Evolutionary conservation across 2,113 vertebrate genomes (phyloP).

Genomic region (Lonchura striata): DNA sequence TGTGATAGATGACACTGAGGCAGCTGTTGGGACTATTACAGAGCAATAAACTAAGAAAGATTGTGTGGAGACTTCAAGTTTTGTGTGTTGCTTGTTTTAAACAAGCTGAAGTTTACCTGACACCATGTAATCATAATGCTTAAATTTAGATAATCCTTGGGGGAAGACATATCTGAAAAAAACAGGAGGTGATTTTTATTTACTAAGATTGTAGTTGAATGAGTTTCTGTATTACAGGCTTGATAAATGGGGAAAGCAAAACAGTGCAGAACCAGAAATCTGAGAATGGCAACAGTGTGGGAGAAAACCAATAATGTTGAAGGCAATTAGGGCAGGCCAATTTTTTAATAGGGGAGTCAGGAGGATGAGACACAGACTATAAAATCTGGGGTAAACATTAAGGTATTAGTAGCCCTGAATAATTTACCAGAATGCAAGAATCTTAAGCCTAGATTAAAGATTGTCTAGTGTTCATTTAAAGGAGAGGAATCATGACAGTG

Average conservation of each 20-base stretch:
- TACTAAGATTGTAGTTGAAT: neutral
- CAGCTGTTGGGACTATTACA: fast-evolving
- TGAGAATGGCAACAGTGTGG: neutral
- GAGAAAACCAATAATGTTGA: neutral
- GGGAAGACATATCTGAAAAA: neutral
- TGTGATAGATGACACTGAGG: neutral
- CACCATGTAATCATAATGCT: neutral
- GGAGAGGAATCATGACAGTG: neutral
- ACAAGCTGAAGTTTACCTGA: neutral
- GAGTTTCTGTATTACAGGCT: neutral
- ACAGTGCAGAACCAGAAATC: neutral
- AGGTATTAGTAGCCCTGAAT: neutral
- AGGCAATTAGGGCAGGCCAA: neutral
- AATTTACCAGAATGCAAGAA: neutral
- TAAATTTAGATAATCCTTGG: neutral
- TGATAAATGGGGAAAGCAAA: neutral
- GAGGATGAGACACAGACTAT: neutral
- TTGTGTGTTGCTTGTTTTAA: neutral
- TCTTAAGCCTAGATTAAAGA: neutral
- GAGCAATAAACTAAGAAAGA: neutral
- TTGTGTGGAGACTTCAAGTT: neutral
- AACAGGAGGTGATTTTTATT: neutral
- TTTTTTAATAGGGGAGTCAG: neutral
- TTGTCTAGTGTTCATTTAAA: neutral
- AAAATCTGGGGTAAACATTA: neutral